These are phyloP conservation scores for Zaprionus capensis DNA, from an alignment of 1,140 invertebrate genomes.

Conservation along the genomic window DNA sequence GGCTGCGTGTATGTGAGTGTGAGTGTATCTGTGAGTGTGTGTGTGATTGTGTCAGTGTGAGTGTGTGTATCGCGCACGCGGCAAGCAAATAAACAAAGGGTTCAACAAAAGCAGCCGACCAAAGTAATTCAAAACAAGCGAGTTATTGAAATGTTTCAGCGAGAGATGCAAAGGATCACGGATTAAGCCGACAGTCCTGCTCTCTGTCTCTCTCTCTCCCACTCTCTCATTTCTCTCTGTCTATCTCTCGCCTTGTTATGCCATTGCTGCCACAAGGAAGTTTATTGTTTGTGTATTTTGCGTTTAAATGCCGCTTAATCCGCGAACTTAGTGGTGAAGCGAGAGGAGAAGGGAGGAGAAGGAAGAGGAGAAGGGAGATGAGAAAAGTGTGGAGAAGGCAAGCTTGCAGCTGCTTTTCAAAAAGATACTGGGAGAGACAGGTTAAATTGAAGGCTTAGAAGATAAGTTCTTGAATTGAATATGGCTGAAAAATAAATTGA, in stretches of 20 bases:
- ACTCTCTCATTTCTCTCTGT: not conserved
- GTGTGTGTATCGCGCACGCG: slow-evolving; percentile 20
- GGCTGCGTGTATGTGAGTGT: slow-evolving; percentile 15
- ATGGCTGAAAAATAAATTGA: not conserved
- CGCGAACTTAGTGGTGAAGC: not conserved
- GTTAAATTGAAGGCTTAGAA: not conserved
- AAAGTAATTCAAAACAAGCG: slow-evolving; percentile 78
- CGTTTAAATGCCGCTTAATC: slow-evolving; percentile 57
- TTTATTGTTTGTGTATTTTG: slow-evolving; percentile 59
- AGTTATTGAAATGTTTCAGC: slow-evolving; percentile 57
- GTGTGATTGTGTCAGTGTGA: too few relatives aligned
- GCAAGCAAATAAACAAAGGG: slow-evolving; percentile 77
- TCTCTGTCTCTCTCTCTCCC: not conserved
- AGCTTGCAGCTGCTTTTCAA: too few relatives aligned
- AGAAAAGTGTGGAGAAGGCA: too few relatives aligned
- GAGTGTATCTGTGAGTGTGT: slow-evolving; percentile 7
- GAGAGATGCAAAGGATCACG: slow-evolving; percentile 27
- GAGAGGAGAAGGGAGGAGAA: not conserved
- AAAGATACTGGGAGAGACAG: too few relatives aligned
- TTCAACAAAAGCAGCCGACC: slow-evolving; percentile 72
- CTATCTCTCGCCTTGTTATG: slow-evolving; percentile 24
- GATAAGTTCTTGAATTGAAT: not conserved
- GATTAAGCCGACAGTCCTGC: slow-evolving; percentile 23
- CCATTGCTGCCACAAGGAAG: slow-evolving; percentile 20
- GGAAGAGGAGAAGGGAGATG: too few relatives aligned